A percentile compares a stretch with the other conserved stretches of the same genome.
Evolutionary conservation across 2,888 invertebrate genomes (phyloP).

Genomic region (Habroteleia sp.): DNA sequence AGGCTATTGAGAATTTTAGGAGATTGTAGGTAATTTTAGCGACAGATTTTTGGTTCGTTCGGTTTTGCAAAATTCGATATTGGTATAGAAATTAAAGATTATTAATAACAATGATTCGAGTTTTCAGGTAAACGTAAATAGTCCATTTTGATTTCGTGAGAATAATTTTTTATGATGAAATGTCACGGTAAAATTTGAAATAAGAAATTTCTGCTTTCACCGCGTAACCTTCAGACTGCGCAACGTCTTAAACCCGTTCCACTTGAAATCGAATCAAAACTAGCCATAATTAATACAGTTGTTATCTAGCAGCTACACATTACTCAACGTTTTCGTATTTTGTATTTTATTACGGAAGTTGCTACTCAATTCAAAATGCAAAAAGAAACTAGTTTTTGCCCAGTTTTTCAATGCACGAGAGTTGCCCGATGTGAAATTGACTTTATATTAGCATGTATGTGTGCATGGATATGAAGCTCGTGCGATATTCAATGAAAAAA

Average conservation of each 20-base stretch:
- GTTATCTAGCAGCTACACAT: slow-evolving; percentile 33
- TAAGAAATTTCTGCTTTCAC: slow-evolving; percentile 51
- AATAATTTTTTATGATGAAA: slow-evolving; percentile 13
- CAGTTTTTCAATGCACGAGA: slow-evolving; percentile 11
- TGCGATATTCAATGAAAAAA: too few relatives aligned
- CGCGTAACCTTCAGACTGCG: slow-evolving; percentile 46
- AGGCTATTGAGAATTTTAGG: too few relatives aligned
- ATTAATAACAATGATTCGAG: slow-evolving; percentile 5
- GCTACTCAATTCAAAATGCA: slow-evolving; percentile 25
- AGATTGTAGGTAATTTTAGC: too few relatives aligned
- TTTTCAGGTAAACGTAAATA: not conserved
- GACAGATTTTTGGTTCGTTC: slow-evolving; percentile 1
- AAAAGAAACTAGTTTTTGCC: slow-evolving; percentile 37
- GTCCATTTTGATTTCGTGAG: slow-evolving; percentile 12
- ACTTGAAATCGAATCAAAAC: slow-evolving; percentile 50
- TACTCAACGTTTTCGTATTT: slow-evolving; percentile 42
- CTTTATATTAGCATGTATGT: not conserved
- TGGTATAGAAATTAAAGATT: slow-evolving; percentile 4
- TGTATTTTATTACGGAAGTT: slow-evolving; percentile 41
- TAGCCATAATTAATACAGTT: slow-evolving; percentile 41
- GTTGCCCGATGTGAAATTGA: slow-evolving; percentile 3
- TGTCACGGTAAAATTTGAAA: slow-evolving; percentile 36
- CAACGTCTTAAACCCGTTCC: slow-evolving; percentile 45
- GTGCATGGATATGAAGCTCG: not conserved
- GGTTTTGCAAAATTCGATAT: too few relatives aligned